Percentiles rank a stretch among this genome's conserved stretches.
Evolutionary conservation across 2,888 invertebrate genomes (phyloP).

Genomic region (Agonopterix arenella): DNA sequence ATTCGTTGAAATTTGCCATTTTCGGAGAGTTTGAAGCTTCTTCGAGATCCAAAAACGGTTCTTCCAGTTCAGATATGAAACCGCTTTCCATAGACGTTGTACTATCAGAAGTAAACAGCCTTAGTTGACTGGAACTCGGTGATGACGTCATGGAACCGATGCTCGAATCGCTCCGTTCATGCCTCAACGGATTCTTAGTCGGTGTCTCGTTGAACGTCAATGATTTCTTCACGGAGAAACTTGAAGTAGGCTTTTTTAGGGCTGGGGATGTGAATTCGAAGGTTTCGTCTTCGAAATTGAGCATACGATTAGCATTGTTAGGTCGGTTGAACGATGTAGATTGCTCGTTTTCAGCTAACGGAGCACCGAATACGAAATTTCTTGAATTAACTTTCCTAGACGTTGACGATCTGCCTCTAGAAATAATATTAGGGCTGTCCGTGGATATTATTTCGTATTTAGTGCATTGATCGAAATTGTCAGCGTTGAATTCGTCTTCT

Average conservation of each 20-base stretch:
- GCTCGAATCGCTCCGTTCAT: conserved; percentile 50
- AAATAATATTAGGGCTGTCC: conserved; percentile 66
- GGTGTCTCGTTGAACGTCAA: conserved; percentile 51
- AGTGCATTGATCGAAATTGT: conserved; percentile 59
- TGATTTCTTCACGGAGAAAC: conserved; percentile 52
- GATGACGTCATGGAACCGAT: conserved; percentile 48
- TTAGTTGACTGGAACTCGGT: conserved; percentile 32
- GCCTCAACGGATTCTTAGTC: conserved; percentile 32
- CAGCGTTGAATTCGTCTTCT: conserved; percentile 61
- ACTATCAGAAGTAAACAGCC: conserved; percentile 50
- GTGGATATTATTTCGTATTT: conserved; percentile 72
- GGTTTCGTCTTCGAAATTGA: conserved; percentile 59
- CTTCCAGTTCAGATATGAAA: conserved; percentile 65
- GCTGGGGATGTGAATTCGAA: conserved; percentile 65
- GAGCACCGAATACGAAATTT: conserved; percentile 65
- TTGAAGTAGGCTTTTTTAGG: conserved; percentile 25
- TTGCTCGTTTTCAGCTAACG: conserved; percentile 51
- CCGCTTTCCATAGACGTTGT: conserved; percentile 65
- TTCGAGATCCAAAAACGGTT: conserved; percentile 57
- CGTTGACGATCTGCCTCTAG: conserved; percentile 40
- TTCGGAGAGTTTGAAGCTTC: conserved; percentile 56
- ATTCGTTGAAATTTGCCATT: conserved; percentile 51
- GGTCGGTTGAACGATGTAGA: conserved; percentile 62
- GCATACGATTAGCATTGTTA: conserved; percentile 46
- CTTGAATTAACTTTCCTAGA: conserved; percentile 47